Percentiles rank a stretch among this genome's conserved stretches.
These are phyloP conservation scores for Calycopis cecrops DNA, from an alignment of 1,140 invertebrate genomes.

Conservation along the genomic window DNA sequence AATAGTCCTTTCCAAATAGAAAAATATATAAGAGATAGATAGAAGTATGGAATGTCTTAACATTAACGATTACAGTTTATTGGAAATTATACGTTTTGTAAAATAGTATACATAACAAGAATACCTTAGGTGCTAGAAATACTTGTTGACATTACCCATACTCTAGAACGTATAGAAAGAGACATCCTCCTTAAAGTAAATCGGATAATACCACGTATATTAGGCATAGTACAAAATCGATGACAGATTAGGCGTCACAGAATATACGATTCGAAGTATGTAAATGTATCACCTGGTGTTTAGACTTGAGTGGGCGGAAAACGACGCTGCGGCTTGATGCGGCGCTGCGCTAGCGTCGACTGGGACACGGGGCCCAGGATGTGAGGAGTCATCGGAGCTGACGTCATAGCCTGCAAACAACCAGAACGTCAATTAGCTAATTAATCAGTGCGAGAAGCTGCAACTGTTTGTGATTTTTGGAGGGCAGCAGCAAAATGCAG, in stretches of 20 bases:
- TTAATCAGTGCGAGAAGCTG: too few relatives aligned
- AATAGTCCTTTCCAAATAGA: conserved; percentile 3
- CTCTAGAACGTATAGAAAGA: neutral
- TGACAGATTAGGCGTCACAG: neutral
- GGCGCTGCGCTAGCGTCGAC: conserved; percentile 66
- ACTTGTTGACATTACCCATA: conserved; percentile 15
- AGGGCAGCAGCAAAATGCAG: too few relatives aligned
- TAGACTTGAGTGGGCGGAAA: conserved; percentile 64
- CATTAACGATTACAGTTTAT: neutral
- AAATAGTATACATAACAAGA: conserved; percentile 7
- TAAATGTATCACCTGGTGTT: conserved; percentile 14
- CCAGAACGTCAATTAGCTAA: neutral
- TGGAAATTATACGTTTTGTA: neutral
- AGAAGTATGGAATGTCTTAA: conserved; percentile 7
- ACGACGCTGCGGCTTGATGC: conserved; percentile 63
- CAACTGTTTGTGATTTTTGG: neutral
- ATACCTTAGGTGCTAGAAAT: conserved; percentile 14
- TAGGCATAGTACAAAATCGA: neutral
- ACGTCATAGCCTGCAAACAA: conserved; percentile 56
- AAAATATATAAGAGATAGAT: conserved; percentile 4
- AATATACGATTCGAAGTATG: conserved; percentile 3
- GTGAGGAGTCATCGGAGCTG: conserved; percentile 63
- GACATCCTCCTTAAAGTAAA: conserved; percentile 2
- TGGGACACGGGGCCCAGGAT: conserved; percentile 66
- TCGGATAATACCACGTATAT: conserved; percentile 8